Conservation (phyloP, 2,888 invertebrate species). For the Lissocephala sabroskyi region DNA sequence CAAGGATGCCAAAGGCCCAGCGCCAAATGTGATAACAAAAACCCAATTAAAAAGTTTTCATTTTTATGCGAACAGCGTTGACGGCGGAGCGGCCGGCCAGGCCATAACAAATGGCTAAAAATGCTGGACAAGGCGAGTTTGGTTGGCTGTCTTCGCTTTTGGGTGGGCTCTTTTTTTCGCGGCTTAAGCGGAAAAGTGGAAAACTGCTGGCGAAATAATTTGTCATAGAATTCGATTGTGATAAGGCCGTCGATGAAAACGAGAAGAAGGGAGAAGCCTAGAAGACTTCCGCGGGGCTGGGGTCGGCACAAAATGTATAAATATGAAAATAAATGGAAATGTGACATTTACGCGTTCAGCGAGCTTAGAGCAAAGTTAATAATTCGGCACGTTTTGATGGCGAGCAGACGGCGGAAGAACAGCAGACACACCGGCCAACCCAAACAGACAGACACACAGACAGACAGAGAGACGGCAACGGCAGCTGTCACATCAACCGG, state of each 20-base stretch:
- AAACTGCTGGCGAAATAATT: constrained; percentile 62
- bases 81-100: constrained; percentile 27
- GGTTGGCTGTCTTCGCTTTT: background rate
- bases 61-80: constrained; percentile 44
- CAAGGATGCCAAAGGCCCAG: constrained; percentile 13
- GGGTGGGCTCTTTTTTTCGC: background rate
- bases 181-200: constrained; percentile 23
- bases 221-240: constrained; percentile 40
- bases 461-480: constrained; percentile 4
- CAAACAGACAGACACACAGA: constrained; percentile 1
- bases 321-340: constrained; percentile 57
- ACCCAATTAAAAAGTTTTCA: constrained; percentile 64
- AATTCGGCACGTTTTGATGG: constrained; percentile 44
- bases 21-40: constrained; percentile 49
- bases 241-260: constrained; percentile 12
- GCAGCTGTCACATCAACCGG: constrained; percentile 48
- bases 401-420: background rate
- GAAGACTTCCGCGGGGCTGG: constrained; percentile 23
- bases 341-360: constrained; percentile 58
- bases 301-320: constrained; percentile 46
- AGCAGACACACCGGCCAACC: background rate
- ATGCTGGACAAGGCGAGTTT: background rate
- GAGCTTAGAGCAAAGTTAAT: constrained; percentile 58
- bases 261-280: background rate
- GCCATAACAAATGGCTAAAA: constrained; percentile 32